Percentiles rank a stretch among this genome's conserved stretches.
Evolutionary conservation across 2,797 vertebrate genomes (phyloP).

Genomic region (Sternotherus odoratus): DNA sequence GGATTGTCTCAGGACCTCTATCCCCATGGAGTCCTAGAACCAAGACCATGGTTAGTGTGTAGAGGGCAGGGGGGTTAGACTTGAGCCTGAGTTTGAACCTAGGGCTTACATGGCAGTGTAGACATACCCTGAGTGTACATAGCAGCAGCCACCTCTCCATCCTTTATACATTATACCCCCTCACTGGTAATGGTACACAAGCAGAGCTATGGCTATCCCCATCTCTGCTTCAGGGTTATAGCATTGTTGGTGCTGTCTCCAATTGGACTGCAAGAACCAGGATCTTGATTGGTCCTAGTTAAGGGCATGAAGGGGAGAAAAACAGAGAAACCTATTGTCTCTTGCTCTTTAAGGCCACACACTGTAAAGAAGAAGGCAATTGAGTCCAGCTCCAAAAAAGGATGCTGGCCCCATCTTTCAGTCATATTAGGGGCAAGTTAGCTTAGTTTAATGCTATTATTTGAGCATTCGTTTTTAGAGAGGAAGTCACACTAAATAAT

Average conservation of each 20-base stretch:
- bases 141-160: neutral
- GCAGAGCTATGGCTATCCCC: neutral
- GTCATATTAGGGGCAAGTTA: neutral
- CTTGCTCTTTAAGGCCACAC: neutral
- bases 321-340: neutral
- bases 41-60: too few species aligned
- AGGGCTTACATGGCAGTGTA: too few species aligned
- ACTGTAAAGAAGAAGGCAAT: neutral
- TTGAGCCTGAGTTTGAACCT: too few species aligned
- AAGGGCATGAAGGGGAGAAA: neutral
- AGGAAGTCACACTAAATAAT: constrained; percentile 41
- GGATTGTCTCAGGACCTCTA: too few species aligned
- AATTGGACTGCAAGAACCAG: neutral
- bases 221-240: neutral
- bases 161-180: neutral
- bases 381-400: neutral
- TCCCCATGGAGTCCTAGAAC: too few species aligned
- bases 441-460: neutral
- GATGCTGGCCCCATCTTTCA: neutral
- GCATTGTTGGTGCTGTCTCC: neutral
- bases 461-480: constrained; percentile 38
- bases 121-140: neutral
- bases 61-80: too few species aligned
- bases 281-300: neutral
- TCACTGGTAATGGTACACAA: neutral